These are phyloP conservation scores for Sweltsa coloradensis DNA, from an alignment of 1,140 invertebrate genomes.

Conservation along the genomic window DNA sequence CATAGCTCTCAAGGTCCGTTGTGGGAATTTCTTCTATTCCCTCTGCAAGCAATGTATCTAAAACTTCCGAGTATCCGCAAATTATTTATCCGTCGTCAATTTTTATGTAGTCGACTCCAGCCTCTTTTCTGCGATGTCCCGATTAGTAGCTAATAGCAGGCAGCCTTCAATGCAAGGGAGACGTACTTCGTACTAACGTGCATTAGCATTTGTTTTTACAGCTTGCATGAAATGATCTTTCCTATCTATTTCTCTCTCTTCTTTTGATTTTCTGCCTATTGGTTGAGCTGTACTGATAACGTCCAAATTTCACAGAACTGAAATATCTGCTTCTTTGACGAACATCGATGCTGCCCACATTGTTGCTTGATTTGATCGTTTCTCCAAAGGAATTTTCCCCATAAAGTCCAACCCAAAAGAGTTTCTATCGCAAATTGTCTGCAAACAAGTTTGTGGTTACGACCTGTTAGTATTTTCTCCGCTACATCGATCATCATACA, in stretches of 20 bases:
- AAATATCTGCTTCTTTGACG: conserved; percentile 12
- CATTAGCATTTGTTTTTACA: conserved; percentile 1
- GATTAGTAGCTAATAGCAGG: too few species aligned
- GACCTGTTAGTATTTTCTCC: conserved; percentile 23
- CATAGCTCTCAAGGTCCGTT: too few species aligned
- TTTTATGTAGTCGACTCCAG: too few species aligned
- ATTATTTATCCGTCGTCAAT: too few species aligned
- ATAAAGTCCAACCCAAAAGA: conserved; percentile 23
- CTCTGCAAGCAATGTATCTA: too few species aligned
- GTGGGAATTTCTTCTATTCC: too few species aligned
- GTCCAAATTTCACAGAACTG: conserved; percentile 27
- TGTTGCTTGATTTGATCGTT: conserved; percentile 16
- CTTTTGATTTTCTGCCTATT: neutral
- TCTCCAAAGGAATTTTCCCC: conserved; percentile 17
- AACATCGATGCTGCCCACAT: conserved; percentile 16
- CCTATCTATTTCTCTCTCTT: conserved; percentile 8
- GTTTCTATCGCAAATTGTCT: conserved; percentile 25
- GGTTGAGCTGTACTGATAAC: conserved; percentile 14
- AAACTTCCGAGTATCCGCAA: too few species aligned
- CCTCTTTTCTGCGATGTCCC: too few species aligned
- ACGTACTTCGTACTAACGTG: conserved; percentile 11
- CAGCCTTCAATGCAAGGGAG: conserved; percentile 15
- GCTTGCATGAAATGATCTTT: conserved; percentile 12
- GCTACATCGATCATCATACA: too few species aligned
- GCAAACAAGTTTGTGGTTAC: conserved; percentile 14